Percentiles rank a stretch among this genome's conserved stretches.
Conservation (phyloP, 2,797 vertebrate genomes). For the Eremophila alpestris region DNA sequence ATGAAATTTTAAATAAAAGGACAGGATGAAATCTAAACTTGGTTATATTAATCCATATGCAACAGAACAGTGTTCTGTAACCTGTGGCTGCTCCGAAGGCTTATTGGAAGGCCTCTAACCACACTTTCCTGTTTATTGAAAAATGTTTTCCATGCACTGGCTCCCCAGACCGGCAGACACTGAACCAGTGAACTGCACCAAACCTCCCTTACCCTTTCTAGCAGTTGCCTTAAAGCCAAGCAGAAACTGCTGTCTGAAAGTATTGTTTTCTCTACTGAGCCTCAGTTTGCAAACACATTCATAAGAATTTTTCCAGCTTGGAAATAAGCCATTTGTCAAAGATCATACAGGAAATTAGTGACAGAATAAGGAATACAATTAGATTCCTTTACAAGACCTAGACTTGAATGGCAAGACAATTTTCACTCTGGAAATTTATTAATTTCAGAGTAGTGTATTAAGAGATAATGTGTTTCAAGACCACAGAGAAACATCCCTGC, state of each 20-base stretch:
- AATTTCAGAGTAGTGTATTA: neutral
- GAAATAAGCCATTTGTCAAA: neutral
- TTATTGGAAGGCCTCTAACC: conserved; percentile 13
- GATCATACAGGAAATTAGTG: neutral
- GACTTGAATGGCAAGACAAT: neutral
- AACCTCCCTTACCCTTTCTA: neutral
- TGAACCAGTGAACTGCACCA: neutral
- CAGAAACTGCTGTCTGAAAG: neutral
- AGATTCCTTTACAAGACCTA: neutral
- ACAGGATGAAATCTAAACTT: neutral
- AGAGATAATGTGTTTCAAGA: neutral
- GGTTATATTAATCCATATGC: neutral
- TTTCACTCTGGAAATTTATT: neutral
- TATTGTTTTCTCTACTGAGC: neutral
- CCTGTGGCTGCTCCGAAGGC: neutral
- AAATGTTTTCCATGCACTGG: neutral
- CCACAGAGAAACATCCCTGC: neutral
- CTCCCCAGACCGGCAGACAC: neutral
- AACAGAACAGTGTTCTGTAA: conserved; percentile 26
- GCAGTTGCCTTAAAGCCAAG: neutral
- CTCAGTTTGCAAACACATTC: neutral
- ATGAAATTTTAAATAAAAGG: neutral
- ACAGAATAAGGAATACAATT: neutral
- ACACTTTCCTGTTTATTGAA: conserved; percentile 55
- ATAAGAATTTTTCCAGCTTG: neutral